Base-by-base conservation (phyloP, 2,888 invertebrate species). In the Cremastinae sp. region DNA sequence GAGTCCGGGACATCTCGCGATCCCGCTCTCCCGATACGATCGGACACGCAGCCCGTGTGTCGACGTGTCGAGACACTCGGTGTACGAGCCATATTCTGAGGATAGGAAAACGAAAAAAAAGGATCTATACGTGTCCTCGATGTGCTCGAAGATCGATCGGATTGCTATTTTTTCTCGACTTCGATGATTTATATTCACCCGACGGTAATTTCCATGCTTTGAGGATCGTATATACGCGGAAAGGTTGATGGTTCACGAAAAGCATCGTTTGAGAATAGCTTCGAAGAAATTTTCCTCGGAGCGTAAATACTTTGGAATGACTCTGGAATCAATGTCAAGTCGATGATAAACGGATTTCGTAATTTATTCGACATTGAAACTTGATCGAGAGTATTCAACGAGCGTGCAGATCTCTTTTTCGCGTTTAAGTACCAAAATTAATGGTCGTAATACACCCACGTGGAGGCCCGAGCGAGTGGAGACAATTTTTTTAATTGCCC, bases 401-500 rank as follows among this genome's bases (percentile, higher is more conserved):
- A 28, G 5, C 28, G 28, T 3, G 28, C 28, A 28, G 28, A 28
- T 28, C 28, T 28, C 28, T 28, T 28, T 28, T 28, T 28, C 28
- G 28, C 28, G 28, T 28, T 28, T 28, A 2, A 5, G 28, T 28
- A 28, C 28, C 28, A 3, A 5, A 28, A 28, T 28, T 28, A 28
- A 28, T 47, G 37, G 35, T 22, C 51, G 22, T 5, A 37, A 20
- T 28, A 47, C 83, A 80, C 84, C 84, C 83, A 85, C 84, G 79
- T 81, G 80, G 83, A 82, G 84, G 83, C 84, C 84, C 83, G 84
- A 80, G 43, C 69, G 84, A 80, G 43, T 66, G 75, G 79, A 82
- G 47, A 47, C 22, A 69, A 22, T 62, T 70, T 65, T 75, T 86
- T 86, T 85, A 87, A 88, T 87, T 86, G 84, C 79, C 78, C 80